A percentile compares a stretch with the other conserved stretches of the same genome.
These are phyloP conservation scores for Nibea coibor DNA, from an alignment of 2,113 vertebrate species.

Conservation along the genomic window DNA sequence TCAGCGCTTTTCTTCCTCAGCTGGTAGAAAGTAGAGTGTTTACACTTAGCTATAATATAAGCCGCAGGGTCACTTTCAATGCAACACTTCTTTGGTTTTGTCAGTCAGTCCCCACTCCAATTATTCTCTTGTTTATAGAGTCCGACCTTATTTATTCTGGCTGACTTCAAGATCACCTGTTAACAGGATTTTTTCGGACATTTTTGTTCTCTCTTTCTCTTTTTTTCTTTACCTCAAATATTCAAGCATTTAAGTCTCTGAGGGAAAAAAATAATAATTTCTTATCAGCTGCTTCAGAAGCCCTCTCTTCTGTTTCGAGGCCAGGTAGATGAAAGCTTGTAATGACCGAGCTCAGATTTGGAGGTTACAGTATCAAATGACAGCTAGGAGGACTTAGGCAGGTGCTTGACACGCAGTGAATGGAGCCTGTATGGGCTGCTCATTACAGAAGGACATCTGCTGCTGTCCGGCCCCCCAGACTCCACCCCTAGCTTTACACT, in stretches of 20 bases:
- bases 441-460: conserved; percentile 85
- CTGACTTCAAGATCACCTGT: not conserved
- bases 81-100: conserved; percentile 12
- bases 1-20: not conserved
- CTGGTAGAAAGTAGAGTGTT: not conserved
- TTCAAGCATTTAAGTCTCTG: not conserved
- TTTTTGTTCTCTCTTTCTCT: no score
- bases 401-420: conserved; percentile 72
- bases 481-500: conserved; percentile 70
- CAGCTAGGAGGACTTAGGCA: conserved; percentile 67
- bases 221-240: not conserved
- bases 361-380: conserved; percentile 74
- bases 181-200: not conserved
- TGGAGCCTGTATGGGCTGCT: conserved; percentile 73
- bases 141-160: not conserved
- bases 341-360: conserved; percentile 63
- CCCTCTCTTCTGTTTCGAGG: conserved; percentile 22
- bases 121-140: not conserved
- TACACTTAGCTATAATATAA: conserved; percentile 12
- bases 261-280: not conserved
- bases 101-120: conserved; percentile 13
- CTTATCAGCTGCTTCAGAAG: conserved; percentile 4
- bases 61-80: conserved; percentile 14
- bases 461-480: conserved; percentile 67
- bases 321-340: conserved; percentile 60